phyloP scores from a whole-genome alignment of 2,888 invertebrate species.

The Hipparchia sbordonii region DNA sequence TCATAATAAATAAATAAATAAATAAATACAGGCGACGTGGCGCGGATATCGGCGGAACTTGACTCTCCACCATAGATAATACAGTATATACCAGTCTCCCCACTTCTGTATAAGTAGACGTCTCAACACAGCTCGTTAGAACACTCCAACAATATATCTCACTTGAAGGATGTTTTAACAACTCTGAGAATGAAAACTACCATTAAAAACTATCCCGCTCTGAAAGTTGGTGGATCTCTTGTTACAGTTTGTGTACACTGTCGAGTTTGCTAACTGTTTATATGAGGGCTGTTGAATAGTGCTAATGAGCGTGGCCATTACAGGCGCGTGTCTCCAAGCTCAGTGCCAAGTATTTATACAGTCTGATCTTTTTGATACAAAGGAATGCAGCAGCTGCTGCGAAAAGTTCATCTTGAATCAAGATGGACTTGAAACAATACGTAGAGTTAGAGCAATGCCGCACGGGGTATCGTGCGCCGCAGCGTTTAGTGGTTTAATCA shows the following conservation, averaged over 20 bases:
- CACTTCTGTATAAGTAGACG: neutral
- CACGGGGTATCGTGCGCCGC: no score
- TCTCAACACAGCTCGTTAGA: slow-evolving; percentile 23
- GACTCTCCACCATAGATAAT: no score
- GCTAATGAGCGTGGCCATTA: slow-evolving; percentile 50
- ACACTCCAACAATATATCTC: slow-evolving; percentile 31
- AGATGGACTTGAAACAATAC: neutral
- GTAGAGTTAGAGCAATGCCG: no score
- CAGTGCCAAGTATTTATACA: slow-evolving; percentile 19
- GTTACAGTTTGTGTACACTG: slow-evolving; percentile 44
- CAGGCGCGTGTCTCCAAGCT: slow-evolving; percentile 44
- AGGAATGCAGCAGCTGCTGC: neutral
- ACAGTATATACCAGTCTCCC: neutral
- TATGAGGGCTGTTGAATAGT: slow-evolving; percentile 42
- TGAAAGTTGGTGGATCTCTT: slow-evolving; percentile 38
- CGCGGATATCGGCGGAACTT: no score
- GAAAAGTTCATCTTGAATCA: neutral
- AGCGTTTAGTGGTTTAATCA: no score
- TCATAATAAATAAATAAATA: no score
- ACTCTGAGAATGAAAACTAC: slow-evolving; percentile 41
- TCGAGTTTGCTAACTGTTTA: slow-evolving; percentile 45
- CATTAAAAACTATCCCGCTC: slow-evolving; percentile 44
- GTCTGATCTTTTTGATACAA: slow-evolving; percentile 10
- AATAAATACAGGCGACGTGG: no score
- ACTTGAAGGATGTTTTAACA: slow-evolving; percentile 35